Percentiles rank a stretch among this genome's conserved stretches.
These are phyloP conservation scores for Eueremaeus valkanovi DNA, from an alignment of 2,888 invertebrate species.

Conservation along the genomic window DNA sequence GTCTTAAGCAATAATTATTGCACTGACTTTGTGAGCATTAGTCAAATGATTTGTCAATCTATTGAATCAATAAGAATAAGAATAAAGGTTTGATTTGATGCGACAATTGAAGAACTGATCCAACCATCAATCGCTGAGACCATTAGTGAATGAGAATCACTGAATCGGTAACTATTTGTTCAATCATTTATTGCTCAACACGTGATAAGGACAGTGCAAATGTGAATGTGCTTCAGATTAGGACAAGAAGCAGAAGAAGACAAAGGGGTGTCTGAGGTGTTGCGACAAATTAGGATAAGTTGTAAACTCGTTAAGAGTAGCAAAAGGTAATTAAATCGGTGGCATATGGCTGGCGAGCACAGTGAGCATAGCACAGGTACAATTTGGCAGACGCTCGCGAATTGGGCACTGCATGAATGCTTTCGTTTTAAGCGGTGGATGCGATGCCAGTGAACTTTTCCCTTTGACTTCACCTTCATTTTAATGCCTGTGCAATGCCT, in stretches of 20 bases:
- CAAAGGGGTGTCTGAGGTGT: constrained; percentile 1
- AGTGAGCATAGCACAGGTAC: not conserved
- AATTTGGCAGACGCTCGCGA: constrained; percentile 21
- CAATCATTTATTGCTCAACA: no score
- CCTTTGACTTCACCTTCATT: constrained; percentile 8
- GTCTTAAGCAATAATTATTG: no score
- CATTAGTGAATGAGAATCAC: no score
- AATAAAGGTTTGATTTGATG: no score
- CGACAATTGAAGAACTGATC: no score
- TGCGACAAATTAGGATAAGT: constrained; percentile 25
- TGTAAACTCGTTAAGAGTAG: constrained; percentile 6
- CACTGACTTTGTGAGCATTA: no score
- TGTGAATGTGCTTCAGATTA: no score
- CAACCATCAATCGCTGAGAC: no score
- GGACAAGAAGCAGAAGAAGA: not conserved
- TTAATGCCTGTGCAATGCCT: not conserved
- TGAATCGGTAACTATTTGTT: no score
- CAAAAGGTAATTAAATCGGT: not conserved
- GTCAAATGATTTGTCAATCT: no score
- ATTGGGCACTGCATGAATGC: constrained; percentile 14
- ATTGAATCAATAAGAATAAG: no score
- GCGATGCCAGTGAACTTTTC: constrained; percentile 22
- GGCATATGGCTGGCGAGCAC: constrained; percentile 26
- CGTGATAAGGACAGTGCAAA: no score
- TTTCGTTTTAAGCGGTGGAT: not conserved